Base-by-base conservation (phyloP, 2,888 invertebrate species). In the Pheosia tremula region DNA sequence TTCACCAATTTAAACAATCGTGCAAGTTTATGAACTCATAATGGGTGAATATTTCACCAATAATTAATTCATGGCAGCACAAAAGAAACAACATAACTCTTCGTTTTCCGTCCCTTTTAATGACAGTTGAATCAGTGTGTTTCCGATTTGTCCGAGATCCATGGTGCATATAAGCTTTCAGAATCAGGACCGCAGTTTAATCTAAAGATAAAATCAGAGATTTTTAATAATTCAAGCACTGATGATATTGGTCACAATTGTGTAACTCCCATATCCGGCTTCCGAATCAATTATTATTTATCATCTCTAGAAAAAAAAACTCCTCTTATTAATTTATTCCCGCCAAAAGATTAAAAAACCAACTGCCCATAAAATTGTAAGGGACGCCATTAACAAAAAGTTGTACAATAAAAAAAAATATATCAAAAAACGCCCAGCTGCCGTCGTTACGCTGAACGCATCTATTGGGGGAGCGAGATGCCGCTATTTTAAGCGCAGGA, bases 391-490 rank as follows among this genome's bases (percentile, higher is more conserved):
- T 87, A 87, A 88, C 24, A 88, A 88, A 87, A 85, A 79, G 77
- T 78, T 83, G 83, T 69, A 85, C 82, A 86, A 83, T 76, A 77
- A 81, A 84, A 85, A 84, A 86, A 82, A 79, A 81, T 83, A 73
- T 77, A 88, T 89, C 89, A 89, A 88, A 80, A 84, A 87, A 87
- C 82, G 83, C 82, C 86, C 92, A 93, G 92, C 92, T 93, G 92
- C 92, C 86, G 83, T 81, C 84, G 87, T 89, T 87, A 89, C 89
- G 87, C 88, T 71, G 74, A 69, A 71, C 64, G 67, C 75, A 76
- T 83, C 82, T 83, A 85, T 81, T 74, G 85, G 69, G 77, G 60
- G 83, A 88, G 69, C 54, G 86, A 77, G 84, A 89, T 56, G 54
- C 66, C 53, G 49, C 58, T 68, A 77, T 68, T 62, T 57, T 49